Base-by-base conservation (phyloP, 1,140 invertebrate species). In the Caenorhabditis latens region DNA sequence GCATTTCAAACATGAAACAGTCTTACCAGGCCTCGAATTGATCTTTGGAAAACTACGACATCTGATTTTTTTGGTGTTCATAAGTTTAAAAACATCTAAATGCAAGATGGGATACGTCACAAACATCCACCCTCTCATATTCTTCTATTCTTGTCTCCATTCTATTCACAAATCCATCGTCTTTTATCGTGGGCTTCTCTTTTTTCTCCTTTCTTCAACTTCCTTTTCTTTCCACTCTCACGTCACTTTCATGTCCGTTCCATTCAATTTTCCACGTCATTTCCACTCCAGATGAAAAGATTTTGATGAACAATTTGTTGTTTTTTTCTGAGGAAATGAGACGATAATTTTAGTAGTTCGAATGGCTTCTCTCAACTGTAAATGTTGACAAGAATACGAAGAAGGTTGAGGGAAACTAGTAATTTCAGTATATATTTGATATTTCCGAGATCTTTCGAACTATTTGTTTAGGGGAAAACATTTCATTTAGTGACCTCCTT, bases 161-260 rank as follows among this genome's bases (percentile, higher is more conserved):
- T 58, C 57, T 67, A 67, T 67, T 67, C 40, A 21, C 14, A 75
- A 75, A 75, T 75, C 67, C 42, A 75, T 48, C 67, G 40, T 11
- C 24, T 75, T 24, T 75, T 67, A 14, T 40, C 32, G 8, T 67
- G 9, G 24, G 42, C 67, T 24, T 21, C 19, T 16, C 13, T 32
- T 42, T 40, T 32, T 67, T 42, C 63, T 58, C n/a, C n/a, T 21
- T 21, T n/a, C 63, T 43, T 75, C 67, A 46, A 19, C 67, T 48
- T 46, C 67, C 43, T 21, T 46, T 21, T 46, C 43, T 5, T 40
- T 40, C 40, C 40, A 9, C 13, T 8, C 67, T 46, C 67, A 75
- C 67, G 67, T 75, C 67, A 75, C 43, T 75, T 42, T 67, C 57
- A 42, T 75, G 43, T 75, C 67, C 67, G 67, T 75, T 75, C 67